phyloP scores from a whole-genome alignment of 2,888 invertebrate species.

The Heliconius hortense region DNA sequence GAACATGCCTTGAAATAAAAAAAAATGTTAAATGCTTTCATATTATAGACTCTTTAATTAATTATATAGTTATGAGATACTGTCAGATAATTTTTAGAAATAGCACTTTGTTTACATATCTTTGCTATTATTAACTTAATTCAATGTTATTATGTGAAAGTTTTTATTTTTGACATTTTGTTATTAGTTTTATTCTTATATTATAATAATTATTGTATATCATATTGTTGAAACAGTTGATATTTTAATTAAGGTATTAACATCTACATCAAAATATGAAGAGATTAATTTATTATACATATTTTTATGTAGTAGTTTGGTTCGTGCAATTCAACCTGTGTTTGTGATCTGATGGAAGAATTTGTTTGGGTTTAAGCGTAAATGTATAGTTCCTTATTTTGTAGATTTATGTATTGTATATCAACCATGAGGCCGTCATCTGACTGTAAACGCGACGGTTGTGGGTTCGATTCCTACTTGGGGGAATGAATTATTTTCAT shows the following conservation, averaged over 20 bases:
- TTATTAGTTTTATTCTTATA: slow-evolving; percentile 70
- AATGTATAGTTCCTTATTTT: slow-evolving; percentile 80
- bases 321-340: slow-evolving; percentile 75
- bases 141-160: slow-evolving; percentile 64
- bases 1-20: not conserved
- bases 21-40: slow-evolving; percentile 12
- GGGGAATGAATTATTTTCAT: not conserved
- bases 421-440: not conserved
- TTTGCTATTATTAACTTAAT: slow-evolving; percentile 34
- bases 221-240: slow-evolving; percentile 74
- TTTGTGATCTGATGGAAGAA: slow-evolving; percentile 80
- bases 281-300: slow-evolving; percentile 77
- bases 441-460: not conserved
- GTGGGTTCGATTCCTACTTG: not conserved
- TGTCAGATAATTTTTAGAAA: slow-evolving; percentile 14
- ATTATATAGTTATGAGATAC: slow-evolving; percentile 18
- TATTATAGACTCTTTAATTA: slow-evolving; percentile 12
- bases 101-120: slow-evolving; percentile 35
- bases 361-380: slow-evolving; percentile 73
- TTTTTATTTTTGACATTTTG: slow-evolving; percentile 71
- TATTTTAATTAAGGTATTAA: slow-evolving; percentile 73
- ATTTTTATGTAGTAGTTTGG: slow-evolving; percentile 72
- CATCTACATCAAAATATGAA: slow-evolving; percentile 62
- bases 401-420: slow-evolving; percentile 61
- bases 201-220: slow-evolving; percentile 46